Percentiles rank a stretch among this genome's conserved stretches.
phyloP scores from a whole-genome alignment of 2,797 vertebrate species.

The Lateolabrax maculatus region DNA sequence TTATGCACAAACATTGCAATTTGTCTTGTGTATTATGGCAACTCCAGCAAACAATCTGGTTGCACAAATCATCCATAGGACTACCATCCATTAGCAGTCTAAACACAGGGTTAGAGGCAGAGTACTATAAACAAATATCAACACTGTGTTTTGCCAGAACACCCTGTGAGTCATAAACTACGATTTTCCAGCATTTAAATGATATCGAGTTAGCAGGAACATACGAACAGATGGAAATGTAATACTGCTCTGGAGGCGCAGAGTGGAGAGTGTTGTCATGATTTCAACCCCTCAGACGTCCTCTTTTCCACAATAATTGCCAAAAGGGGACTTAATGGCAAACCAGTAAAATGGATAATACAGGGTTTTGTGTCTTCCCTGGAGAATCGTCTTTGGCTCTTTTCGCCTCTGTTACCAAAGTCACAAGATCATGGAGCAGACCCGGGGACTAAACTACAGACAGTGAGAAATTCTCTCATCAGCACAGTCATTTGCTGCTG shows the following conservation, averaged over 20 bases:
- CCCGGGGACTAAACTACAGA: constrained; percentile 27
- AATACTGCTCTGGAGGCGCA: constrained; percentile 10
- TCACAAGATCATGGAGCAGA: constrained; percentile 24
- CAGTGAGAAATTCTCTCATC: constrained; percentile 20
- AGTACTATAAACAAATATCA: constrained; percentile 29
- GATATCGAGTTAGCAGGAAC: constrained; percentile 17
- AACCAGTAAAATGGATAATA: constrained; percentile 6
- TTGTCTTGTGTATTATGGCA: neutral
- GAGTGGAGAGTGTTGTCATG: neutral
- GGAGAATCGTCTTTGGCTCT: constrained; percentile 2
- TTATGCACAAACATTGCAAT: neutral
- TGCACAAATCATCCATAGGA: constrained; percentile 4
- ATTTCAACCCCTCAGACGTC: constrained; percentile 7
- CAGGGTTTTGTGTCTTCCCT: constrained; percentile 1
- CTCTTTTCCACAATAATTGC: constrained; percentile 19
- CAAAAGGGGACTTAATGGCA: constrained; percentile 1
- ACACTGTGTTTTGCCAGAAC: constrained; percentile 27
- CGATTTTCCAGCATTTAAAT: constrained; percentile 33
- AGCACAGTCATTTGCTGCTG: neutral
- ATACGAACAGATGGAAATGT: constrained; percentile 40
- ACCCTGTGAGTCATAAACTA: constrained; percentile 46
- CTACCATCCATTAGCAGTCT: constrained; percentile 10
- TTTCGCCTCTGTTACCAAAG: constrained; percentile 27
- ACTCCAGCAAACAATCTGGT: constrained; percentile 15
- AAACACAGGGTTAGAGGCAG: constrained; percentile 11